These are phyloP conservation scores for Coelopa frigida DNA, from an alignment of 1,140 invertebrate species.

Conservation along the genomic window DNA sequence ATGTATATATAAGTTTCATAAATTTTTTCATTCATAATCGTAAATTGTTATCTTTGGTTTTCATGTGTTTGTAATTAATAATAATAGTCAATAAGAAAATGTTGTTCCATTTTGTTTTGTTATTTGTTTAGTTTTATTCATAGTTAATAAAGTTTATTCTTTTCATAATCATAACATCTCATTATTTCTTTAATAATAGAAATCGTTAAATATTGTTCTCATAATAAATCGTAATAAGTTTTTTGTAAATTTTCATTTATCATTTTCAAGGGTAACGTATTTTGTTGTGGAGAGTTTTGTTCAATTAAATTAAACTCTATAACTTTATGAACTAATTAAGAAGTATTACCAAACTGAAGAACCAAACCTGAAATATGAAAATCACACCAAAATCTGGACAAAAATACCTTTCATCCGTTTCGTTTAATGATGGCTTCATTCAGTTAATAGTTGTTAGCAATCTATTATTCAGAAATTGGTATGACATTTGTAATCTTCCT, in stretches of 20 bases:
- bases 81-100: constrained; percentile 5
- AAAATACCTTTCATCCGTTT: too few relatives aligned
- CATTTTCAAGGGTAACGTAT: neutral
- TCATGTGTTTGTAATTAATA: constrained; percentile 4
- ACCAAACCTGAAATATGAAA: too few relatives aligned
- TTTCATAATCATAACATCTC: too few relatives aligned
- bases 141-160: neutral
- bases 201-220: constrained; percentile 1
- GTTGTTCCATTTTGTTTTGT: neutral
- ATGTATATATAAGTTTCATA: constrained; percentile 3
- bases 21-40: neutral
- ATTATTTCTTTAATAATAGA: too few relatives aligned
- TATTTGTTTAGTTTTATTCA: neutral
- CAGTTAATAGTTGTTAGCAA: too few relatives aligned
- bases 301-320: too few relatives aligned
- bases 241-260: neutral
- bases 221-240: constrained; percentile 1
- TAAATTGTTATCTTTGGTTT: constrained; percentile 1
- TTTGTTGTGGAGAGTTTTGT: neutral
- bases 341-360: too few relatives aligned
- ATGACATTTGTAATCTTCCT: too few relatives aligned
- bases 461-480: too few relatives aligned
- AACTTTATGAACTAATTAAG: too few relatives aligned
- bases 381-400: too few relatives aligned
- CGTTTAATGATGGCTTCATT: too few relatives aligned